phyloP scores from a whole-genome alignment of 1,140 invertebrate species.

The Trinorchestia longiramus region DNA sequence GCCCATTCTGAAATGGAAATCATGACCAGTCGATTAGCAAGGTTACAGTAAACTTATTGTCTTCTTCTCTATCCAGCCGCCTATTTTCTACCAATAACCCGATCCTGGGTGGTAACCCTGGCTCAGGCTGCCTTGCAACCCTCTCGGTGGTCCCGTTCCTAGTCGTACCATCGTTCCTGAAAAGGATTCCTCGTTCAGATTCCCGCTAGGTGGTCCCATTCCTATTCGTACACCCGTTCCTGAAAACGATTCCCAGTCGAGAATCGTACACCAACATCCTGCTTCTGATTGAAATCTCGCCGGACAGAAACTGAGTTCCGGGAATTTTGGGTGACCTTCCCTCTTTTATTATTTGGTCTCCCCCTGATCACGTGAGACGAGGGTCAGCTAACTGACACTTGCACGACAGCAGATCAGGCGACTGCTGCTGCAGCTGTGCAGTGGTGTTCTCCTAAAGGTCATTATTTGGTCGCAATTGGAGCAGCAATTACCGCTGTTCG shows the following conservation, averaged over 20 bases:
- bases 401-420: neutral
- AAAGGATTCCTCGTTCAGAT: constrained; percentile 9
- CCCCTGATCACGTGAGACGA: neutral
- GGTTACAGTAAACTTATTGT: neutral
- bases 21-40: neutral
- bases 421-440: neutral
- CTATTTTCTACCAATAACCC: neutral
- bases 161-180: constrained; percentile 29
- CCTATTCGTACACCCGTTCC: constrained; percentile 49
- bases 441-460: neutral
- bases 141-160: constrained; percentile 52
- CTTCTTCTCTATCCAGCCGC: neutral
- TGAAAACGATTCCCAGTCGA: constrained; percentile 29
- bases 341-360: neutral
- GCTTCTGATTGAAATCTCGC: neutral
- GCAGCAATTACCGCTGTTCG: neutral
- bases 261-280: constrained; percentile 38
- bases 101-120: neutral
- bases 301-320: neutral
- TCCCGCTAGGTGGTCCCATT: constrained; percentile 34
- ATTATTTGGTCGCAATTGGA: neutral
- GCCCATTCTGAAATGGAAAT: neutral
- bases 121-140: neutral
- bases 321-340: constrained; percentile 11
- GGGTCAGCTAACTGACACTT: neutral